These are phyloP conservation scores for Cydia strobilella DNA, from an alignment of 1,140 invertebrate species.

Conservation along the genomic window DNA sequence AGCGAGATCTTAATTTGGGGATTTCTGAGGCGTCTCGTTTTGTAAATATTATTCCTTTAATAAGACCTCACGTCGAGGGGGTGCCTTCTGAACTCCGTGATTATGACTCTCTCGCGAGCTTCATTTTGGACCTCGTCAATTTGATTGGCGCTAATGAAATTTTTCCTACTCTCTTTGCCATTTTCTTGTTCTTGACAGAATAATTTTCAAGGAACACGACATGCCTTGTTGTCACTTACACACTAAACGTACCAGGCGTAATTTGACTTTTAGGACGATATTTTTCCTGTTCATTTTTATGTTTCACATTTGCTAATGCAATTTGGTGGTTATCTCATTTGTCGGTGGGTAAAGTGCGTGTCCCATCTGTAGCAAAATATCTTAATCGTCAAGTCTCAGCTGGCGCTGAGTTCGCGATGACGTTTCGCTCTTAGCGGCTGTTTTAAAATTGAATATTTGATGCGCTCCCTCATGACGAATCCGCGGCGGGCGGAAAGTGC, in stretches of 20 bases:
- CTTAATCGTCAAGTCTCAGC: constrained; percentile 77
- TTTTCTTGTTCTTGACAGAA: constrained; percentile 77
- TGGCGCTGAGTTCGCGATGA: constrained; percentile 73
- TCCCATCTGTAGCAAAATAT: constrained; percentile 78
- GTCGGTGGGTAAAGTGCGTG: constrained; percentile 64
- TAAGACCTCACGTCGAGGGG: constrained; percentile 79
- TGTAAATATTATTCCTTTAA: constrained; percentile 81
- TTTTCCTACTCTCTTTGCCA: constrained; percentile 72
- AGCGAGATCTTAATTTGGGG: constrained; percentile 79
- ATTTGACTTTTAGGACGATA: constrained; percentile 68
- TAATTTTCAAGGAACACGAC: constrained; percentile 67
- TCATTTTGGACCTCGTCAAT: constrained; percentile 79
- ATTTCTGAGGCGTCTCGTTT: constrained; percentile 80
- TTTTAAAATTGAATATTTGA: constrained; percentile 81
- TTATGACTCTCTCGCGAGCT: constrained; percentile 77
- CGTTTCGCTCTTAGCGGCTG: constrained; percentile 79
- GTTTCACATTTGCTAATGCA: constrained; percentile 77
- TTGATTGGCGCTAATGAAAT: constrained; percentile 81
- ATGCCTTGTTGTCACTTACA: constrained; percentile 66
- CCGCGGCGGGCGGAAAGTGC: constrained; percentile 64
- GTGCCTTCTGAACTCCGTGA: constrained; percentile 76
- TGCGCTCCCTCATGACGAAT: constrained; percentile 78
- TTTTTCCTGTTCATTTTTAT: constrained; percentile 71
- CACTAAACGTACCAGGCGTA: constrained; percentile 65
- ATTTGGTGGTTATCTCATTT: constrained; percentile 74